Evolutionary conservation across 2,888 invertebrate genomes (phyloP).

Genomic region (Lepidochitona cinerea): DNA sequence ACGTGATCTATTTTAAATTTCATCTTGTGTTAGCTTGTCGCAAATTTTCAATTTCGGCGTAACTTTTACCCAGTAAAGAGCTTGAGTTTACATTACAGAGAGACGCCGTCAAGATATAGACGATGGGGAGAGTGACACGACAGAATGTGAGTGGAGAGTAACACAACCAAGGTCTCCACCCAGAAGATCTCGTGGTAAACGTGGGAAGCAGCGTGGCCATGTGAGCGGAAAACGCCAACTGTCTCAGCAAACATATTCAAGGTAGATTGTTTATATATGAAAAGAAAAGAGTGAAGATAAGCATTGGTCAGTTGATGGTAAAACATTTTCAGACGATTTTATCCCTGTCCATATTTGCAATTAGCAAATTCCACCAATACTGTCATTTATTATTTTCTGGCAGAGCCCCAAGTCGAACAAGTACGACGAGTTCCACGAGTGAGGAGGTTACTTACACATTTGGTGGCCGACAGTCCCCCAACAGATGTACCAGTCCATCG

Average conservation of each 20-base stretch:
- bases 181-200: not conserved
- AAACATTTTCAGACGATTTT: too few species aligned
- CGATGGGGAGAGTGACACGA: slow-evolving; percentile 46
- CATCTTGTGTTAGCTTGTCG: too few species aligned
- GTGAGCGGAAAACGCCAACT: slow-evolving; percentile 43
- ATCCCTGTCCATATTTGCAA: too few species aligned
- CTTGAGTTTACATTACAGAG: too few species aligned
- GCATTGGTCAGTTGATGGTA: too few species aligned
- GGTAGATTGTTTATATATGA: too few species aligned
- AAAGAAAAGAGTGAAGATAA: too few species aligned
- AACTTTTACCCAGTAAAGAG: too few species aligned
- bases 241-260: not conserved
- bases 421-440: slow-evolving; percentile 46
- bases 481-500: slow-evolving; percentile 29
- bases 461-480: slow-evolving; percentile 42
- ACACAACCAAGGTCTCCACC: not conserved
- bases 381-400: too few species aligned
- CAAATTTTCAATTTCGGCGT: too few species aligned
- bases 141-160: slow-evolving; percentile 34
- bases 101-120: slow-evolving; percentile 9
- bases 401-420: slow-evolving; percentile 48
- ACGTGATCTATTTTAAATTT: too few species aligned
- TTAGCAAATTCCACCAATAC: too few species aligned
- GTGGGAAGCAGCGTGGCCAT: slow-evolving; percentile 49
- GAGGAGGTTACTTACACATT: slow-evolving; percentile 66